Conservation (phyloP, 2,888 invertebrate species). For the Alloplasta piceator region DNA sequence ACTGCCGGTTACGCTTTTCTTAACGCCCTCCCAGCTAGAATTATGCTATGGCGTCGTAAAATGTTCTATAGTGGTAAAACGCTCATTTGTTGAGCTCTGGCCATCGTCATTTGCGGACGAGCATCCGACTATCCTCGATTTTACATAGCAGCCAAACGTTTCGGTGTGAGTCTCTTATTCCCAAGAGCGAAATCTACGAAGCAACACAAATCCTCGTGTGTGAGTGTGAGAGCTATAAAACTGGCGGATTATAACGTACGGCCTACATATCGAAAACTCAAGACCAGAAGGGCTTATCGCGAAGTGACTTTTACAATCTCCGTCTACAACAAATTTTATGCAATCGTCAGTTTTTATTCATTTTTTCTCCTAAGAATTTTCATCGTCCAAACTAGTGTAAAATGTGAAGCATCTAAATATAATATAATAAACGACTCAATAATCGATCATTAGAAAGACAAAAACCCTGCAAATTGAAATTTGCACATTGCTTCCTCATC, state of each 20-base stretch:
- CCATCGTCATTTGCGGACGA: slow-evolving; percentile 12
- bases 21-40: slow-evolving; percentile 61
- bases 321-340: too few relatives aligned
- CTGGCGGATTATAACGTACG: slow-evolving; percentile 55
- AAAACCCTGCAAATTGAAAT: too few relatives aligned
- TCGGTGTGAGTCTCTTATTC: slow-evolving; percentile 21
- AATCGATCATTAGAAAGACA: too few relatives aligned
- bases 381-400: background rate
- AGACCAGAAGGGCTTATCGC: slow-evolving; percentile 57
- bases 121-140: slow-evolving; percentile 51
- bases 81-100: slow-evolving; percentile 26
- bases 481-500: too few relatives aligned
- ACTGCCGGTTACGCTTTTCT: slow-evolving; percentile 65
- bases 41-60: slow-evolving; percentile 20
- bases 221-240: slow-evolving; percentile 42
- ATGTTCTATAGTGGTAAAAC: slow-evolving; percentile 31
- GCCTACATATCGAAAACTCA: slow-evolving; percentile 56
- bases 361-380: background rate
- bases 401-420: background rate
- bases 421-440: background rate
- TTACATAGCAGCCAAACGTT: slow-evolving; percentile 28
- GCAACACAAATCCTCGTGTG: background rate
- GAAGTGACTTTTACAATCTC: slow-evolving; percentile 19
- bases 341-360: too few relatives aligned
- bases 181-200: slow-evolving; percentile 11